Evolutionary conservation across 1,140 invertebrate genomes (phyloP).

Genomic region (Zeugodacus cucurbitae): DNA sequence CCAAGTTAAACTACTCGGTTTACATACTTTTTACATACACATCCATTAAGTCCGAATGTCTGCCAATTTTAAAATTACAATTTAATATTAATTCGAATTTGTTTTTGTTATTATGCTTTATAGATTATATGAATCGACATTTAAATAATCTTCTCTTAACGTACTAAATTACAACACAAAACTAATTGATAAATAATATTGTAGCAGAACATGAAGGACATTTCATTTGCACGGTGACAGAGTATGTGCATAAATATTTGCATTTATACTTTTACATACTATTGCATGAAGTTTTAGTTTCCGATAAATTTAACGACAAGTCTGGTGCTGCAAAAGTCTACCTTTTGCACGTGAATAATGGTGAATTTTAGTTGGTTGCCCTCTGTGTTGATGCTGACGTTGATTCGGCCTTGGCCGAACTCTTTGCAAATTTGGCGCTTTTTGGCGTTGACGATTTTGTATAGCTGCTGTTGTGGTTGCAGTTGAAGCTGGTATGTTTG

Average conservation of each 20-base stretch:
- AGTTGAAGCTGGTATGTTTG: slow-evolving; percentile 36
- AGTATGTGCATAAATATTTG: not conserved
- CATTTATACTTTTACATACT: too few species aligned
- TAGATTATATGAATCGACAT: not conserved
- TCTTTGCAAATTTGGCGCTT: not conserved
- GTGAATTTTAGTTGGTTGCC: slow-evolving; percentile 47
- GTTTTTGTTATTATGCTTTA: not conserved
- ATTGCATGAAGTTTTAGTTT: not conserved
- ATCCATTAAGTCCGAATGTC: not conserved
- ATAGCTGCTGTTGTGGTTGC: slow-evolving; percentile 18
- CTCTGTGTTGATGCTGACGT: slow-evolving; percentile 55
- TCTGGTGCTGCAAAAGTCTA: slow-evolving; percentile 16
- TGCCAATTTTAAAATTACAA: not conserved
- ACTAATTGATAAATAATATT: not conserved
- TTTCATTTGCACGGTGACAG: not conserved
- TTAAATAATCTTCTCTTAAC: not conserved
- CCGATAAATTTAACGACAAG: not conserved
- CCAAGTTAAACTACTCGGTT: not conserved
- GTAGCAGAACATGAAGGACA: not conserved
- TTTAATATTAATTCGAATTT: not conserved
- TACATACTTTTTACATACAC: not conserved
- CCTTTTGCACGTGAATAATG: slow-evolving; percentile 19
- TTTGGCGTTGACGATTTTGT: slow-evolving; percentile 25
- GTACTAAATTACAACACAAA: not conserved
- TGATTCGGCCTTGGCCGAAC: slow-evolving; percentile 39